Evolutionary conservation across 2,797 vertebrate species (phyloP), one percentile per base, ranked within the genome.

Genomic region (Lepus townsendii): DNA sequence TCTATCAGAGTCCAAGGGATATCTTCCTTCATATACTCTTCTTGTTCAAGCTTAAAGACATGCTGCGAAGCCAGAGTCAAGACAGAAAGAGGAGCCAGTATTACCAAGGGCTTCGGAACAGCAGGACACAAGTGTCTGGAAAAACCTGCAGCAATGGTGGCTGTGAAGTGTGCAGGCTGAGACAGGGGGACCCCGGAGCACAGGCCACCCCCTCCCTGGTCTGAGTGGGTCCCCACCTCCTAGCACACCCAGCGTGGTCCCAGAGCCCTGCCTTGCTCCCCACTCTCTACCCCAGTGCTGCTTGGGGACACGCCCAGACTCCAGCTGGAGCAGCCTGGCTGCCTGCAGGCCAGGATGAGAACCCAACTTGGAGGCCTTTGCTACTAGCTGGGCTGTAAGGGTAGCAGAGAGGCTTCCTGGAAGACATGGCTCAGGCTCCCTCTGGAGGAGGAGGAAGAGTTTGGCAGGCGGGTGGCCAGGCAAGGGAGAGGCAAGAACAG

Each of bases 41-140:
- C 99, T 98, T 99, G 99, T 97, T 99, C 99, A 95, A 99, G 99
- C 98, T 99, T 99, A 97, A 99, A 99, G 90, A 99, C 99, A 66
- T 99, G 99, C 99, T 99, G 96, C 82, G 63, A 88, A 35, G 60
- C 93, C 73, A 87, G 88, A 62, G 65, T 63, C 26, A 91, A 80
- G 1, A 75, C 0, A 79, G 19, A 57, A 85, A 77, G 38, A n/a
- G 69, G 83, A 84, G 54, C 93, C 0, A 95, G 35, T 11, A 38
- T 76, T n/a, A 87, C 62, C 60, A 2, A 3, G 60, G 35, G 66
- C 2, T 76, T 60, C 38, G 12, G 50, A 68, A 62, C 62, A 89
- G 38, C 27, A 79, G 30, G 57, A 17, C 1, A 0, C 7, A 52
- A 69, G 42, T 71, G 17, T 52, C 11, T 65, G 47, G 82, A 57